phyloP scores from a whole-genome alignment of 2,797 vertebrate genomes.

The Halcyon leucocephala region DNA sequence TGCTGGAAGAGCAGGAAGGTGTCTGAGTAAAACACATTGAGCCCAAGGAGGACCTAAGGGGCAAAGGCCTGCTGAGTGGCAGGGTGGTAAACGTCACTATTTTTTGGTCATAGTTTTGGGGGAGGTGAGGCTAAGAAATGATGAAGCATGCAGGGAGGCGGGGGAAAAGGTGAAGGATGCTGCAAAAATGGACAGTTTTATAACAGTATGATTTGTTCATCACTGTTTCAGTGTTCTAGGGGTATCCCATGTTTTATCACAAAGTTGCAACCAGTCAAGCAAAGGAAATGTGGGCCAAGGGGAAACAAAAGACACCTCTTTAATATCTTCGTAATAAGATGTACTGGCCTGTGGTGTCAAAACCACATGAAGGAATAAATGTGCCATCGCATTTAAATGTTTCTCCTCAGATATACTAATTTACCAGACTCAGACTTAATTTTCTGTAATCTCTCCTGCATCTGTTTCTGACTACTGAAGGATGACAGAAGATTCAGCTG shows the following conservation, averaged over 20 bases:
- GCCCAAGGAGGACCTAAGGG: not conserved
- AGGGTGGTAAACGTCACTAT: not conserved
- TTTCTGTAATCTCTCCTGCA: not conserved
- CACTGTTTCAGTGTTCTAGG: not conserved
- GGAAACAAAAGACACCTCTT: not conserved
- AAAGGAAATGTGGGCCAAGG: not conserved
- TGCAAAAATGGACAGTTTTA: not conserved
- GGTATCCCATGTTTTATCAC: not conserved
- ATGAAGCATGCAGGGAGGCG: rapidly evolving
- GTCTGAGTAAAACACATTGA: not conserved
- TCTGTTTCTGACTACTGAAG: not conserved
- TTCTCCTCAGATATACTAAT: not conserved
- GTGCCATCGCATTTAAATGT: not conserved
- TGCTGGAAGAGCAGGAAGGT: not conserved
- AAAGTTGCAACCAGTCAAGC: not conserved
- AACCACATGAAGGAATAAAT: not conserved
- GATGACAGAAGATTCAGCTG: not conserved
- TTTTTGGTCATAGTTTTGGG: not conserved
- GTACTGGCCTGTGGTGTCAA: not conserved
- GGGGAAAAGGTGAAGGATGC: not conserved
- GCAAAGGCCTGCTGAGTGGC: not conserved
- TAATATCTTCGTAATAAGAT: not conserved
- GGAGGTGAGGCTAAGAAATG: not conserved
- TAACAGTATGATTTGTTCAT: not conserved
- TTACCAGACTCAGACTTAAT: not conserved